Evolutionary conservation across 2,888 invertebrate species (phyloP).

Genomic region (Bedellia somnulentella): DNA sequence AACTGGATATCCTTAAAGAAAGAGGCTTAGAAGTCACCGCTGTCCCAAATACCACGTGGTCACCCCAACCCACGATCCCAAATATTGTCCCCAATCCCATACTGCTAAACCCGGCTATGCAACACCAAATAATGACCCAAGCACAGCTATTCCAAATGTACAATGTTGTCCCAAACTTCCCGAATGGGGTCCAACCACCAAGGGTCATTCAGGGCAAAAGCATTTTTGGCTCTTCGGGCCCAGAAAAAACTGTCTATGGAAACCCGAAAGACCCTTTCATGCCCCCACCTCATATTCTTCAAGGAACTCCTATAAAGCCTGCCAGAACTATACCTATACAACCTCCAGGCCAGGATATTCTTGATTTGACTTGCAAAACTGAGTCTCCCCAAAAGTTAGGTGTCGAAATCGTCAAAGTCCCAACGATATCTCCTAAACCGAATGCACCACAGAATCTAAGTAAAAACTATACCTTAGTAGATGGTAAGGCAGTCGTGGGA

Average conservation of each 20-base stretch:
- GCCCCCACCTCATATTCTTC: conserved; percentile 52
- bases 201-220: conserved; percentile 67
- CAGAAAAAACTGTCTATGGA: conserved; percentile 69
- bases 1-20: conserved; percentile 74
- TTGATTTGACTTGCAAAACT: conserved; percentile 65
- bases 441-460: conserved; percentile 41
- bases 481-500: conserved; percentile 51
- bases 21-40: conserved; percentile 77
- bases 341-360: conserved; percentile 51
- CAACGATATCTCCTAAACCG: conserved; percentile 25
- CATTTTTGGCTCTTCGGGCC: conserved; percentile 59
- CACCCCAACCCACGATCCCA: background rate
- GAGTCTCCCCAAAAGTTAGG: conserved; percentile 24
- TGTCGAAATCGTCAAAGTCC: conserved; percentile 64
- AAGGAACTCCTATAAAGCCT: conserved; percentile 38
- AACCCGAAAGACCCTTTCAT: conserved; percentile 71
- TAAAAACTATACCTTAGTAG: conserved; percentile 42
- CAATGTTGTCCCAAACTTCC: conserved; percentile 26
- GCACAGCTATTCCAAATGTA: conserved; percentile 47
- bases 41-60: conserved; percentile 26
- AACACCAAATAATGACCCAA: conserved; percentile 50
- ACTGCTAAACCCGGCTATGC: conserved; percentile 33
- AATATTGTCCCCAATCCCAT: no score
- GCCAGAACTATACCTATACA: conserved; percentile 15
- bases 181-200: conserved; percentile 37